A percentile compares a stretch with the other conserved stretches of the same genome.
These are phyloP conservation scores for Drosophila repleta DNA, from an alignment of 1,140 invertebrate species.

Conservation along the genomic window DNA sequence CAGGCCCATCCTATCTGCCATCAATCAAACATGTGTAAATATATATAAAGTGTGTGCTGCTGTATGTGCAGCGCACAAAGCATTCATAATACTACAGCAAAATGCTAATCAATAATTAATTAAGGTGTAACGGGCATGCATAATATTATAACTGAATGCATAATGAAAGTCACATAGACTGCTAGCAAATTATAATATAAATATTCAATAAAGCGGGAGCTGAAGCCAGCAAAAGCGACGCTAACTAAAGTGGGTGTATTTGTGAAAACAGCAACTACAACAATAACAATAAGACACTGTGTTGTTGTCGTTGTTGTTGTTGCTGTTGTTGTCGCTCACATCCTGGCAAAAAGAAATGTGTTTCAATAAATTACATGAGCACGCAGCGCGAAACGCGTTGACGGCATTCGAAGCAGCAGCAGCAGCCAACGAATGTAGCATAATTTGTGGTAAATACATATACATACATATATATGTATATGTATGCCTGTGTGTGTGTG, in stretches of 20 bases:
- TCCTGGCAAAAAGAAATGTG: constrained; percentile 77
- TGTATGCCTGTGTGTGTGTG: constrained; percentile 8
- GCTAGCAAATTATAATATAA: constrained; percentile 53
- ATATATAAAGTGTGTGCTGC: too few species aligned
- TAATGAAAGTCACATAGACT: constrained; percentile 10
- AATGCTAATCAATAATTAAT: constrained; percentile 21
- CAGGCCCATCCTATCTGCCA: too few species aligned
- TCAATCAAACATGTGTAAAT: too few species aligned
- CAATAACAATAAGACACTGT: constrained; percentile 2
- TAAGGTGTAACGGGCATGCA: constrained; percentile 2
- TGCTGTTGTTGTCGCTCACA: constrained; percentile 49
- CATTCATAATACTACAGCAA: too few species aligned
- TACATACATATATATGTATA: constrained; percentile 4
- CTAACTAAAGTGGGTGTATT: constrained; percentile 71
- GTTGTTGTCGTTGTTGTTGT: constrained; percentile 21
- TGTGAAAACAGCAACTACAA: constrained; percentile 14
- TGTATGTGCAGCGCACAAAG: too few species aligned
- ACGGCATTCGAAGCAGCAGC: constrained; percentile 15
- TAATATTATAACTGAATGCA: constrained; percentile 49
- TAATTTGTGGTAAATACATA: constrained; percentile 50
- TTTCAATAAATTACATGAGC: constrained; percentile 76
- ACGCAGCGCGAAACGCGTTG: constrained; percentile 25
- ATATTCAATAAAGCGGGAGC: constrained; percentile 70
- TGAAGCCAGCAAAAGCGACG: constrained; percentile 44
- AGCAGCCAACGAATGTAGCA: constrained; percentile 48